phyloP scores from a whole-genome alignment of 2,888 invertebrate genomes.

The Agelastica alni region DNA sequence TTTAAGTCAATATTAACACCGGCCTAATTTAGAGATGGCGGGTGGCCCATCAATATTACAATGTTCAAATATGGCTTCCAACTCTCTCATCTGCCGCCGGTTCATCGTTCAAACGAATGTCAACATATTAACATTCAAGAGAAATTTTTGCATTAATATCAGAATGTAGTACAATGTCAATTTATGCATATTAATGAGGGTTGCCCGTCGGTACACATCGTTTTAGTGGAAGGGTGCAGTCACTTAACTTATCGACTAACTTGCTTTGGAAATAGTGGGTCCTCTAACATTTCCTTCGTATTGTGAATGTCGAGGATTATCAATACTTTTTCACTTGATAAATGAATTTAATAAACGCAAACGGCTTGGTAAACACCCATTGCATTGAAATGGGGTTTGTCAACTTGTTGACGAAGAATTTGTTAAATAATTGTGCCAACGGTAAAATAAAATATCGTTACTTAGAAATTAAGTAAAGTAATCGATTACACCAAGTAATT shows the following conservation, averaged over 20 bases:
- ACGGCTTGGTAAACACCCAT: too few species aligned
- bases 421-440: too few species aligned
- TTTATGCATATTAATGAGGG: conserved; percentile 52
- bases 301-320: conserved; percentile 11
- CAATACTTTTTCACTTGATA: conserved; percentile 9
- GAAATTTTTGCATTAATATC: conserved; percentile 49
- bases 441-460: too few species aligned
- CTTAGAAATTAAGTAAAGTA: too few species aligned
- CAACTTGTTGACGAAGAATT: too few species aligned
- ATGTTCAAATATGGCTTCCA: conserved; percentile 41
- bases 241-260: conserved; percentile 34
- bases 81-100: conserved; percentile 13
- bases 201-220: conserved; percentile 28
- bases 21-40: conserved; percentile 35
- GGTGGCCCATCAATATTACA: conserved; percentile 38
- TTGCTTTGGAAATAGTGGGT: conserved; percentile 12
- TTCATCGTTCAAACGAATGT: conserved; percentile 38
- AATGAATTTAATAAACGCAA: conserved; percentile 4
- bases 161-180: conserved; percentile 48
- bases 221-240: conserved; percentile 31
- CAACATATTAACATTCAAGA: conserved; percentile 49
- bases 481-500: too few species aligned
- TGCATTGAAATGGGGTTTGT: too few species aligned
- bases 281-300: conserved; percentile 1
- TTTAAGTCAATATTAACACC: too few species aligned